Conservation (phyloP, 1,140 invertebrate genomes). For the Ooceraea biroi region DNA sequence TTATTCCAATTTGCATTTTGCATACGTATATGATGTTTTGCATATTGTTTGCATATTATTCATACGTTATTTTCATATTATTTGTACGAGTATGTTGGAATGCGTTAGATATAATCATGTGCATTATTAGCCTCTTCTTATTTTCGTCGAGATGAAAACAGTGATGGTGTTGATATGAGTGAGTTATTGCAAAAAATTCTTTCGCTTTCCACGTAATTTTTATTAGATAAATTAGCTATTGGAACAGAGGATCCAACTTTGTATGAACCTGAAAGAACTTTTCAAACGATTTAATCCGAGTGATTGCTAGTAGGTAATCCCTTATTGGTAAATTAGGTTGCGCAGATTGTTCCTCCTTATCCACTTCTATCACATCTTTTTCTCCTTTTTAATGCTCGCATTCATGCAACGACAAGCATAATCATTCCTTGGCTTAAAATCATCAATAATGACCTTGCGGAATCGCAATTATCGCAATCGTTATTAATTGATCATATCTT, state of each 20-base stretch:
- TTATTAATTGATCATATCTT: background rate
- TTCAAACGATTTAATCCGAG: conserved; percentile 10
- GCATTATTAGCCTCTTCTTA: background rate
- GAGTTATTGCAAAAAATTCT: conserved; percentile 5
- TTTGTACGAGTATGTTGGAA: background rate
- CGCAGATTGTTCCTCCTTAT: background rate
- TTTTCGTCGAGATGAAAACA: background rate
- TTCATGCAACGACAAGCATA: conserved; percentile 6
- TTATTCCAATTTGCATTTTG: background rate
- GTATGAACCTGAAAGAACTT: conserved; percentile 12
- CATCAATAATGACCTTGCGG: background rate
- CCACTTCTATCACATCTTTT: background rate
- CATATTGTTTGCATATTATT: background rate
- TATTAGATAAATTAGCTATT: background rate
- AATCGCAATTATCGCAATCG: background rate
- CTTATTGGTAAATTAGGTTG: background rate
- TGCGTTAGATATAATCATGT: background rate
- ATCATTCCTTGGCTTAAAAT: background rate
- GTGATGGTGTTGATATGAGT: background rate
- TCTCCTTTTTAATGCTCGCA: background rate
- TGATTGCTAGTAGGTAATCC: background rate
- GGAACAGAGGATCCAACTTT: background rate
- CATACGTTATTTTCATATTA: background rate
- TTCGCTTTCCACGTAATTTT: background rate
- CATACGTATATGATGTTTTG: too few species aligned